Percentiles rank a stretch among this genome's conserved stretches.
These are phyloP conservation scores for Ecliptopera silaceata DNA, from an alignment of 2,888 invertebrate genomes.

Conservation along the genomic window DNA sequence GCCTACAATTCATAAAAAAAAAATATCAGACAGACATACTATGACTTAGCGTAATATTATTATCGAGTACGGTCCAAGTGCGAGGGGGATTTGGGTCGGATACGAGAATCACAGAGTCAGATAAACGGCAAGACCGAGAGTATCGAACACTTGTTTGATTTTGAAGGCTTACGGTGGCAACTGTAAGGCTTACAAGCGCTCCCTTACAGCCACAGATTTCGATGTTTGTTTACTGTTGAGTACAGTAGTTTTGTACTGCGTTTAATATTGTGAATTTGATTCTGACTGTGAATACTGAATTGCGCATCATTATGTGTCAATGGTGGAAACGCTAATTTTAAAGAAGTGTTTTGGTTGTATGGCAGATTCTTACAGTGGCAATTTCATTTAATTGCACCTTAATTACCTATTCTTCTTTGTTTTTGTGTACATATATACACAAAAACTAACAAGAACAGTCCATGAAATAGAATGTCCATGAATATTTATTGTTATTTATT, in stretches of 20 bases:
- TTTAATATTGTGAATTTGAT: background rate
- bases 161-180: constrained; percentile 51
- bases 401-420: too few species aligned
- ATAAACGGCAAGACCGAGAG: constrained; percentile 47
- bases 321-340: too few species aligned
- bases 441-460: too few species aligned
- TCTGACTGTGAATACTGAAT: too few species aligned
- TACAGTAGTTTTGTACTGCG: background rate
- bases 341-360: too few species aligned
- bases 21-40: background rate
- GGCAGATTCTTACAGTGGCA: too few species aligned
- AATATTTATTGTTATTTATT: too few species aligned
- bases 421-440: too few species aligned
- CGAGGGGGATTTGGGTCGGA: constrained; percentile 41
- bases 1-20: background rate
- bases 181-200: constrained; percentile 50
- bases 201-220: constrained; percentile 44
- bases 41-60: background rate
- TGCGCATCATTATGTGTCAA: too few species aligned
- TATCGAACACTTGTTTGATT: constrained; percentile 65
- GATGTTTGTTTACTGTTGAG: constrained; percentile 15
- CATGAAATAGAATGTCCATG: too few species aligned
- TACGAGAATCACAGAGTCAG: constrained; percentile 51
- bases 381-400: too few species aligned
- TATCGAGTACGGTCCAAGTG: constrained; percentile 39